Evolutionary conservation across 1,140 invertebrate genomes (phyloP).

Genomic region (Euglossa dilemma): DNA sequence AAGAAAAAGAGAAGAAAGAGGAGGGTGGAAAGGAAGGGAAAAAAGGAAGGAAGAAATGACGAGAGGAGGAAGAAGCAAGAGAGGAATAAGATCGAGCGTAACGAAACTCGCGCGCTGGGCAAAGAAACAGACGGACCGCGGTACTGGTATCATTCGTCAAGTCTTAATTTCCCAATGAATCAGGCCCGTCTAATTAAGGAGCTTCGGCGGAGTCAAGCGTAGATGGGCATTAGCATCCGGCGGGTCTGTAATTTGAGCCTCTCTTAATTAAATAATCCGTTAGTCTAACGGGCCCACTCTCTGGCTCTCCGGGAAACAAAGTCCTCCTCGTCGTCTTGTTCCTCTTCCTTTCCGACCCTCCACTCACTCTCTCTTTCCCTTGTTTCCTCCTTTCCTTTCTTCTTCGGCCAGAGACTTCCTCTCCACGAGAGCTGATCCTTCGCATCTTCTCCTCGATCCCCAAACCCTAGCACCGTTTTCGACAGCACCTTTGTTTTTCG

Average conservation of each 20-base stretch:
- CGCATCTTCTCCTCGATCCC: not conserved
- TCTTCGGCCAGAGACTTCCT: constrained; percentile 6
- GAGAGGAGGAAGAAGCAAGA: not conserved
- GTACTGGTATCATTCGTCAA: constrained; percentile 67
- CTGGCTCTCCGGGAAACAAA: not conserved
- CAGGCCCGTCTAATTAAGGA: constrained; percentile 80
- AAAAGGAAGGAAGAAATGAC: not conserved
- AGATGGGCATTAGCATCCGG: constrained; percentile 80
- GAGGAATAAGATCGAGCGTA: constrained; percentile 38
- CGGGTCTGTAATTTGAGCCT: constrained; percentile 83
- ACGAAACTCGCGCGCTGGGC: constrained; percentile 52
- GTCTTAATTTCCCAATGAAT: constrained; percentile 74
- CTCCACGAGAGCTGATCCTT: not conserved
- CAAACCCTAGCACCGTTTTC: constrained; percentile 51
- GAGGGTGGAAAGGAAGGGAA: too few species aligned
- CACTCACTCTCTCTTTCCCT: not conserved
- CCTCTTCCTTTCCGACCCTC: not conserved
- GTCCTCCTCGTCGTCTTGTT: not conserved
- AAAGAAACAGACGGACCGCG: constrained; percentile 51
- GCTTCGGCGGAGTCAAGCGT: constrained; percentile 75
- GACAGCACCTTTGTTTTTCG: constrained; percentile 68
- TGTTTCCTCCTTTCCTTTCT: not conserved
- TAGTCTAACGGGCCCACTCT: constrained; percentile 74
- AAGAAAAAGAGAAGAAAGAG: not conserved
- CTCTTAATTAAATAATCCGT: constrained; percentile 84